phyloP scores from a whole-genome alignment of 2,113 vertebrate species.

The Chrysochloris asiatica region DNA sequence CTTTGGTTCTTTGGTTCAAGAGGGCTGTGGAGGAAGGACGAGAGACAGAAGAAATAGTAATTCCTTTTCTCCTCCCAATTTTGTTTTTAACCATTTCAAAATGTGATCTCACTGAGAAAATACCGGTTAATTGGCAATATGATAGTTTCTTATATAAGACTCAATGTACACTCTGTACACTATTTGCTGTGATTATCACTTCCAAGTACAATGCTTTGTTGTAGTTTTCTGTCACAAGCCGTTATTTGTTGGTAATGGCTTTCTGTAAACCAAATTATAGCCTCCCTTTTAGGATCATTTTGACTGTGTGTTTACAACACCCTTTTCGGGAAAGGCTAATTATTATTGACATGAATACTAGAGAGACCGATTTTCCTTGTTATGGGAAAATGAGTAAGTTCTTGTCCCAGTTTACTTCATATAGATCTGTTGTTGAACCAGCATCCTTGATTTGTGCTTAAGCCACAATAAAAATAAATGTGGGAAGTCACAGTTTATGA shows the following conservation, averaged over 20 bases:
- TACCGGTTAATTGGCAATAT: slow-evolving; percentile 59
- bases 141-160: slow-evolving; percentile 45
- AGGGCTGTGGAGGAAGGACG: neutral
- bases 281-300: slow-evolving; percentile 64
- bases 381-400: slow-evolving; percentile 50
- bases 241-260: slow-evolving; percentile 70
- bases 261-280: slow-evolving; percentile 73
- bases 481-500: neutral
- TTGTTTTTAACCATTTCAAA: slow-evolving; percentile 57
- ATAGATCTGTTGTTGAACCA: neutral
- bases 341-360: slow-evolving; percentile 66
- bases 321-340: slow-evolving; percentile 72
- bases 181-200: slow-evolving; percentile 47
- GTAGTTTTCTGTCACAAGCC: slow-evolving; percentile 49
- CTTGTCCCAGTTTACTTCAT: slow-evolving; percentile 36
- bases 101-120: slow-evolving; percentile 60
- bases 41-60: neutral
- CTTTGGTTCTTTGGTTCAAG: neutral
- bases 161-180: neutral
- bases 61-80: slow-evolving; percentile 23
- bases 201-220: slow-evolving; percentile 50
- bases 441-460: slow-evolving; percentile 46
- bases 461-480: slow-evolving; percentile 46
- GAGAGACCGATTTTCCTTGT: slow-evolving; percentile 37
- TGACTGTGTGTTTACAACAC: slow-evolving; percentile 53